Percentiles rank a stretch among this genome's conserved stretches.
Conservation (phyloP, 2,113 vertebrate genomes). For the Corythaixoides concolor region DNA sequence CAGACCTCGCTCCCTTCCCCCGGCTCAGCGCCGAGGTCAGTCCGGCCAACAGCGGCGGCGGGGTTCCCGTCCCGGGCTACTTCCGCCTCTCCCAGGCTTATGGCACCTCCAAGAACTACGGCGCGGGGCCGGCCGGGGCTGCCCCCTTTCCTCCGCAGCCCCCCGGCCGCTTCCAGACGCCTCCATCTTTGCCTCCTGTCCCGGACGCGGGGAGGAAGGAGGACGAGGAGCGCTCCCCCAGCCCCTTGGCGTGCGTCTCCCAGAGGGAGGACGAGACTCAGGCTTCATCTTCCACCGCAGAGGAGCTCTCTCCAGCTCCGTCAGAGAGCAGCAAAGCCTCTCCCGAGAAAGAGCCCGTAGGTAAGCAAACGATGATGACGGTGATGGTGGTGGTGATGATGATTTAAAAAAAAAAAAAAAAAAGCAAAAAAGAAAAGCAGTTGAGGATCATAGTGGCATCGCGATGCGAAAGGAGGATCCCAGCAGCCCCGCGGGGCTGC, state of each 20-base stretch:
- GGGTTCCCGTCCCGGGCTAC: constrained; percentile 95
- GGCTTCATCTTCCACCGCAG: constrained; percentile 88
- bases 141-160: constrained; percentile 82
- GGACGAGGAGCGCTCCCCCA: constrained; percentile 82
- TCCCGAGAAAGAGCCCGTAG: constrained; percentile 86
- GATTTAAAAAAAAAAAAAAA: not conserved
- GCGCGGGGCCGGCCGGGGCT: constrained; percentile 78
- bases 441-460: not conserved
- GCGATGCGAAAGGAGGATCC: constrained; percentile 21
- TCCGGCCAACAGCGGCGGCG: constrained; percentile 72
- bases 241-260: constrained; percentile 77
- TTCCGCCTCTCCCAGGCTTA: constrained; percentile 97
- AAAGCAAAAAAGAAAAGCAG: not conserved
- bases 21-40: constrained; percentile 81
- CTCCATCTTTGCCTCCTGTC: constrained; percentile 75
- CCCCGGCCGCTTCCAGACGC: constrained; percentile 81
- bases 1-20: constrained; percentile 84
- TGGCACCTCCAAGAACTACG: constrained; percentile 86
- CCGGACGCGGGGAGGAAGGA: constrained; percentile 82
- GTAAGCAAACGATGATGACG: constrained; percentile 75
- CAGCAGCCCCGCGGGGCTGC: constrained; percentile 66
- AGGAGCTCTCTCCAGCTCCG: constrained; percentile 90
- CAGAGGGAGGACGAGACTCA: constrained; percentile 85
- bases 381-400: not conserved
- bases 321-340: constrained; percentile 85